phyloP scores from a whole-genome alignment of 2,888 invertebrate genomes.

The Adela reaumurella region DNA sequence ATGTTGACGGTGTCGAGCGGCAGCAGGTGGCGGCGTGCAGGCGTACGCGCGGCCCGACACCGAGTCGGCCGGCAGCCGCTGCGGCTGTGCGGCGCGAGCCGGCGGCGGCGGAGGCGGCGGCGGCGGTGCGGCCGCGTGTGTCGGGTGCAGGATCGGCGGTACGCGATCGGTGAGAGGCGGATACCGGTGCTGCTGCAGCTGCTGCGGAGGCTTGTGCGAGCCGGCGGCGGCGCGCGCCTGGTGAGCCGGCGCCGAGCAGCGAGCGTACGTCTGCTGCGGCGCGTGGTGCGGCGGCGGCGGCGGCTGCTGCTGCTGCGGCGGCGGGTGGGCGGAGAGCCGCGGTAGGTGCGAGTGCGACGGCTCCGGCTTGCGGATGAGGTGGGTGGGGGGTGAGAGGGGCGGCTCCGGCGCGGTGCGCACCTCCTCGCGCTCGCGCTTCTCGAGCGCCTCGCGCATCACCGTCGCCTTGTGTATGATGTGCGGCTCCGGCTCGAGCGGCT shows the following conservation, averaged over 20 bases:
- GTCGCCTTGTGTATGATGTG: conserved; percentile 54
- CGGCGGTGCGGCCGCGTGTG: conserved; percentile 8
- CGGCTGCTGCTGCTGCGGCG: conserved; percentile 4
- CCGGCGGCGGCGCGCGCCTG: conserved; percentile 22
- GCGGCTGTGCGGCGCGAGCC: conserved; percentile 15
- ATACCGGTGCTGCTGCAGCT: conserved; percentile 15
- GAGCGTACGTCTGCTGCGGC: background rate
- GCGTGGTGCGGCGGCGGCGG: background rate
- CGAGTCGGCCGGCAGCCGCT: conserved; percentile 19
- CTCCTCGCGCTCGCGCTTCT: conserved; percentile 42
- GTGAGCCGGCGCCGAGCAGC: conserved; percentile 15
- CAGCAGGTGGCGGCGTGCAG: conserved; percentile 21
- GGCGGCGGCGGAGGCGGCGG: conserved; percentile 22
- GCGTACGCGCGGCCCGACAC: conserved; percentile 30
- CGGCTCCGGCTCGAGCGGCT: conserved; percentile 50
- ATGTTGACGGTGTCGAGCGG: conserved; percentile 34
- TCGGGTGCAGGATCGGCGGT: conserved; percentile 47
- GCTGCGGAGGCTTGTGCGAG: conserved; percentile 19
- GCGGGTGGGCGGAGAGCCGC: conserved; percentile 3
- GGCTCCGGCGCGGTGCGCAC: conserved; percentile 43
- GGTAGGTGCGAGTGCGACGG: conserved; percentile 24
- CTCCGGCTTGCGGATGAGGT: conserved; percentile 46
- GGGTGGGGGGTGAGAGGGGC: conserved; percentile 26
- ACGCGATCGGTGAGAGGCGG: conserved; percentile 45
- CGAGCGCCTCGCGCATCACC: conserved; percentile 51